Base-by-base conservation (phyloP, 1,140 invertebrate species). In the Hydropsyche tenuis region DNA sequence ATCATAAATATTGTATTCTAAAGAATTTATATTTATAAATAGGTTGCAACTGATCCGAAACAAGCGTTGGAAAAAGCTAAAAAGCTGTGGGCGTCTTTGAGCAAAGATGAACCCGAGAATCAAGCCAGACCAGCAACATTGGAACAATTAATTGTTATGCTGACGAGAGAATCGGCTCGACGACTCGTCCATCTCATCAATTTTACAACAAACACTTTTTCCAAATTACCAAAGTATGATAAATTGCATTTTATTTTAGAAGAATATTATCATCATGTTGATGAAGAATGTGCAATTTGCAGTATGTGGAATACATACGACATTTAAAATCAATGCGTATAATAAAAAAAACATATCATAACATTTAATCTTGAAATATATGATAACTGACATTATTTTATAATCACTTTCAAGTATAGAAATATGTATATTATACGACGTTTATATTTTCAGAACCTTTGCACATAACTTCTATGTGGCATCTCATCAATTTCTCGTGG, bases 81-180 rank as follows among this genome's bases (percentile, higher is more conserved):
- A 74, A 89, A 90, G 74, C 79, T 93, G 6, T 94, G 92, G 90
- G 79, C 80, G 0, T 85, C 87, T 9, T 81, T 94, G 30, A 93
- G 91, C 77, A 82, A 89, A 72, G 88, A 92, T 18, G 93, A 94
- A 78, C 92, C 92, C 0, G 92, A 93, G 81, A 94, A 94, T 82
- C 93, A 94, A 82, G 90, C 91, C 0, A 87, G 91, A 60, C 93
- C 93, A 0, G 85, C 87, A 60, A 93, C 90, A 0, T 79, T 94
- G 6, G 93, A 94, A 79, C 90, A 94, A 79, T 81, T 94, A 37
- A 83, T 93, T 43, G 90, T 92, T 7, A 81, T 94, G 45, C 79
- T 94, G 23, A 89, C 90, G 0, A 83, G 92, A 5, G 92, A 94
- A 82, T 89, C 90, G 0, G 91, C 91, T 0, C 85, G 93, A 25